These are phyloP conservation scores for Cercocebus atys DNA, from an alignment of 2,113 vertebrate genomes.

Conservation along the genomic window DNA sequence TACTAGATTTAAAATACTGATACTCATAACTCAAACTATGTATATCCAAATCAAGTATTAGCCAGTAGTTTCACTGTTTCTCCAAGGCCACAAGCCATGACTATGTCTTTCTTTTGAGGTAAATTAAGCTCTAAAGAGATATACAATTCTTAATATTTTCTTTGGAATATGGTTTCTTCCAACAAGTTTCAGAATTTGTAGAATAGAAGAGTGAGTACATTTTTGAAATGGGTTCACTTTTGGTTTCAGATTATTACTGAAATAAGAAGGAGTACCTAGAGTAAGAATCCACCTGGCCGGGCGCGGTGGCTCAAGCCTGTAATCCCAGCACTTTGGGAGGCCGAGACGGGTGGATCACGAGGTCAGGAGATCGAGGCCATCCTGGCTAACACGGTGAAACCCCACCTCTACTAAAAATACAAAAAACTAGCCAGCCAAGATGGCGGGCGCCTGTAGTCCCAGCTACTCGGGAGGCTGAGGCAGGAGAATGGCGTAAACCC, in stretches of 20 bases:
- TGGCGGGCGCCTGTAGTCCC: no score
- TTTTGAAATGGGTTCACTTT: slow-evolving; percentile 31
- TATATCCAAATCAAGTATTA: not conserved
- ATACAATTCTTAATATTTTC: slow-evolving; percentile 6
- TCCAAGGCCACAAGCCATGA: not conserved
- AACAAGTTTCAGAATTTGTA: slow-evolving; percentile 46
- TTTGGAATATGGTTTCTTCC: slow-evolving; percentile 22
- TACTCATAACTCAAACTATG: not conserved
- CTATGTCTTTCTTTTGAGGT: not conserved
- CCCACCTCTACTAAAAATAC: no score
- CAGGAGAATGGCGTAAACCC: no score
- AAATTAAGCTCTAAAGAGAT: slow-evolving; percentile 1
- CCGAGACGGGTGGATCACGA: no score
- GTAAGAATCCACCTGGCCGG: not conserved
- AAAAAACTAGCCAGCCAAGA: no score
- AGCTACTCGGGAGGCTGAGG: no score
- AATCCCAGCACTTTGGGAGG: no score
- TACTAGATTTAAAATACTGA: slow-evolving; percentile 27
- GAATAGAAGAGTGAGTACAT: slow-evolving; percentile 26
- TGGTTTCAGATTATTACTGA: not conserved
- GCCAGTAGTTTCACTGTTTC: not conserved
- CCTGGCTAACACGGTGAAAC: no score
- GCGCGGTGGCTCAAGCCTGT: no score
- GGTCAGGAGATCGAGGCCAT: no score
- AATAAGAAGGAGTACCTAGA: not conserved